Conservation (phyloP, 2,888 invertebrate genomes). For the Stenotaenia linearis region DNA sequence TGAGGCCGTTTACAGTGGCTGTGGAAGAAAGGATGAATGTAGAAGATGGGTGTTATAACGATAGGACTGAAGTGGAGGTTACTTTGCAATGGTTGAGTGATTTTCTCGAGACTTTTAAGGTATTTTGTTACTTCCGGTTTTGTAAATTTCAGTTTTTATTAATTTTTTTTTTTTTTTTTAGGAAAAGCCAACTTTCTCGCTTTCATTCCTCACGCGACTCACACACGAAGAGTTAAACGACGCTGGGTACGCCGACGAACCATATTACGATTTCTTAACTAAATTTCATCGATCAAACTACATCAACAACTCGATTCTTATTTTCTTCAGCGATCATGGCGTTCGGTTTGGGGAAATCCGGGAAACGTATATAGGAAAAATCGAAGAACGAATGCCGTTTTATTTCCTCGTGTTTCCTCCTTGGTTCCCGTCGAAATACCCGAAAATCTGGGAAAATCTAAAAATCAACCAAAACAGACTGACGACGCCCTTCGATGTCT, state of each 20-base stretch:
- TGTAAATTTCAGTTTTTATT: no score
- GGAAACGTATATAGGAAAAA: slow-evolving; percentile 54
- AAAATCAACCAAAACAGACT: slow-evolving; percentile 61
- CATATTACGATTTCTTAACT: slow-evolving; percentile 50
- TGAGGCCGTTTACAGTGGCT: slow-evolving; percentile 64
- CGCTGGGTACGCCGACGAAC: slow-evolving; percentile 65
- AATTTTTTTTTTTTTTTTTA: background rate
- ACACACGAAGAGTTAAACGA: slow-evolving; percentile 65
- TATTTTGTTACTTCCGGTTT: no score
- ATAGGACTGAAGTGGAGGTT: slow-evolving; percentile 49
- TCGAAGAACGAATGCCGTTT: slow-evolving; percentile 83
- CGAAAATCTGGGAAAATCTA: slow-evolving; percentile 60
- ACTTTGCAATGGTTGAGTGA: slow-evolving; percentile 1
- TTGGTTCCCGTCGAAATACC: slow-evolving; percentile 63
- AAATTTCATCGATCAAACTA: slow-evolving; percentile 36
- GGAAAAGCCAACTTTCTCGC: slow-evolving; percentile 21
- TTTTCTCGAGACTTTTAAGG: slow-evolving; percentile 24
- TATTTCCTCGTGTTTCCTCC: slow-evolving; percentile 66
- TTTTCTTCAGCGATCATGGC: slow-evolving; percentile 47
- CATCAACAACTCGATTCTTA: slow-evolving; percentile 37
- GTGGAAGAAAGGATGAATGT: slow-evolving; percentile 67
- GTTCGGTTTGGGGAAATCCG: slow-evolving; percentile 46
- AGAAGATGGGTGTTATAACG: slow-evolving; percentile 64
- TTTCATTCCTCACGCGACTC: slow-evolving; percentile 7
- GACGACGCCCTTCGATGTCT: slow-evolving; percentile 78